phyloP scores from a whole-genome alignment of 64 coral and sea anemone species.

The Pachyseris speciosa region DNA sequence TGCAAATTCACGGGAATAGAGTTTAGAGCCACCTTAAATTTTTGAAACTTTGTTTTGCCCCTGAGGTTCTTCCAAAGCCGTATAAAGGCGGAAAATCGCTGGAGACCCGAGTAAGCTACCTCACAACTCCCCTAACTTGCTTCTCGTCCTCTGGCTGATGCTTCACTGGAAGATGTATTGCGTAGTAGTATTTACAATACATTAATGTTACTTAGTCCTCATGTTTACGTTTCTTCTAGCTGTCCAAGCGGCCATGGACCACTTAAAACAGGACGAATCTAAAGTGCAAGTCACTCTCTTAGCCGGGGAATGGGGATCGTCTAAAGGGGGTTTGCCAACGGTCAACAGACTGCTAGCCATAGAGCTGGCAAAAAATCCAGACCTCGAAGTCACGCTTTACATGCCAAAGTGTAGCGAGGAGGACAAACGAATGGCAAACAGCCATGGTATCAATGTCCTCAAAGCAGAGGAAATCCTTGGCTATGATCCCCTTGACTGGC shows the following conservation, averaged over 20 bases:
- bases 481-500: background rate
- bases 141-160: no score
- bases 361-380: background rate
- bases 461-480: conserved; percentile 10
- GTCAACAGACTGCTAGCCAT: conserved; percentile 9
- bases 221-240: background rate
- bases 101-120: no score
- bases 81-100: no score
- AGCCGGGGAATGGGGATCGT: conserved; percentile 13
- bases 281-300: conserved; percentile 4
- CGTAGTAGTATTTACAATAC: no score
- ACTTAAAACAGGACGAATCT: background rate
- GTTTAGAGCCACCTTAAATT: no score
- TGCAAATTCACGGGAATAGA: no score
- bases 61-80: no score
- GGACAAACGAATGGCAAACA: background rate
- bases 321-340: background rate
- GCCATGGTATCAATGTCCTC: background rate
- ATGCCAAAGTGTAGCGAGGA: background rate
- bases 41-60: no score
- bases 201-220: background rate
- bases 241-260: background rate
- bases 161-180: no score
- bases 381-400: background rate
- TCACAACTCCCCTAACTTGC: no score